Conservation (phyloP, 2,888 invertebrate species). For the Atethmia centrago region DNA sequence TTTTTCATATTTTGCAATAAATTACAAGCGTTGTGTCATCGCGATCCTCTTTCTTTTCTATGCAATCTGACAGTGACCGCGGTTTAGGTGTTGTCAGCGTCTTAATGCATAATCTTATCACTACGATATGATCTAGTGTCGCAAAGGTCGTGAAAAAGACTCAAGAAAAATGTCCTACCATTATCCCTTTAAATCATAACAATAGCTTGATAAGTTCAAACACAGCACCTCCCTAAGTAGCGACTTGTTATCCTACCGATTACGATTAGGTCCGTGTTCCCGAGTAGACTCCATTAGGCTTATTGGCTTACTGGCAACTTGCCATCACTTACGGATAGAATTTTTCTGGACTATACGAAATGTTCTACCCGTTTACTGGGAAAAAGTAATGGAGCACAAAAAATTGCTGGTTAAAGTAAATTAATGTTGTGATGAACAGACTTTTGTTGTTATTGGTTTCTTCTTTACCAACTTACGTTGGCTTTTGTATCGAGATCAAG, state of each 20-base stretch:
- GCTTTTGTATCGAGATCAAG: not conserved
- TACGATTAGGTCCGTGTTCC: conserved; percentile 52
- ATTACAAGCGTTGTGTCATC: too few relatives aligned
- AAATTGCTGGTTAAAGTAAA: conserved; percentile 1
- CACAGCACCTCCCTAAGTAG: conserved; percentile 37
- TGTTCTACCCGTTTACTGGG: conserved; percentile 1
- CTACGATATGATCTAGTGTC: not conserved
- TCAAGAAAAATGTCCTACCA: conserved; percentile 5
- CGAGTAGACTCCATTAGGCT: conserved; percentile 53
- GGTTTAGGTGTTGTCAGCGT: too few relatives aligned
- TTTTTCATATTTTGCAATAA: too few relatives aligned
- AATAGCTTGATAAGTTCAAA: conserved; percentile 40
- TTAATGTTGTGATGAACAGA: not conserved
- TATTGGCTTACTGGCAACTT: conserved; percentile 58
- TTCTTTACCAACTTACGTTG: not conserved
- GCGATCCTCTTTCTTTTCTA: too few relatives aligned
- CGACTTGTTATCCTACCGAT: conserved; percentile 53
- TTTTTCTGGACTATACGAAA: conserved; percentile 49
- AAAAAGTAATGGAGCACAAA: conserved; percentile 17
- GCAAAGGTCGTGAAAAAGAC: not conserved
- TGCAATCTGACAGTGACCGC: too few relatives aligned
- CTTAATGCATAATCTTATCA: not conserved
- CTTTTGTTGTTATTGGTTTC: not conserved
- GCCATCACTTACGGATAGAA: conserved; percentile 56
- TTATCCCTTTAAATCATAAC: conserved; percentile 33